Evolutionary conservation across 2,113 vertebrate genomes (phyloP).

Genomic region (Brachyhypopomus occidentalis): DNA sequence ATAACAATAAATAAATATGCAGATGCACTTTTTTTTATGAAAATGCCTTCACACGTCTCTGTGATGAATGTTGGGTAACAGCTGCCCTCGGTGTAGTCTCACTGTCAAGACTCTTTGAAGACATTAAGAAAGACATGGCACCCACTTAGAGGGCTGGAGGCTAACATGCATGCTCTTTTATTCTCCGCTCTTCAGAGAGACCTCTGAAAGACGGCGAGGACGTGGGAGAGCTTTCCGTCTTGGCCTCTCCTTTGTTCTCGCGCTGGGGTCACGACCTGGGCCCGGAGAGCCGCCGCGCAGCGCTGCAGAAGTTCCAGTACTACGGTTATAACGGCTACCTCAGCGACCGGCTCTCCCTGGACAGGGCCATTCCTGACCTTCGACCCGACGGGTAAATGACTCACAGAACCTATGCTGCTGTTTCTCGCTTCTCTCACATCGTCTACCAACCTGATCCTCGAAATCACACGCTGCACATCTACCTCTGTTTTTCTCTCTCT

Average conservation of each 20-base stretch:
- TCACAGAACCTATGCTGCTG: not conserved
- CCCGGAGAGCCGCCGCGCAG: conserved; percentile 83
- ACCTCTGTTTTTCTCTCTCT: not conserved
- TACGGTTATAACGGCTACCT: conserved; percentile 98
- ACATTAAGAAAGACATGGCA: not conserved
- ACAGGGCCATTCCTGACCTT: conserved; percentile 88
- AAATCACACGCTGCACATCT: not conserved
- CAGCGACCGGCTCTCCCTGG: conserved; percentile 90
- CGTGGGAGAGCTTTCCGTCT: conserved; percentile 79
- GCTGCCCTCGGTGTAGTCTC: not conserved
- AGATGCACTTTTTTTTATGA: not conserved
- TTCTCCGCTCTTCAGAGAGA: conserved; percentile 72
- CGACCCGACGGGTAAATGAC: conserved; percentile 86
- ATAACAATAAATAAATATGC: not conserved
- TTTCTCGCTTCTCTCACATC: not conserved
- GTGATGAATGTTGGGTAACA: not conserved
- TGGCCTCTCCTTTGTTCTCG: conserved; percentile 90
- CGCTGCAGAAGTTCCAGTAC: conserved; percentile 95
- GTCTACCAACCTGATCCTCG: not conserved
- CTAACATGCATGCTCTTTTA: not conserved
- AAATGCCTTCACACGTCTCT: not conserved
- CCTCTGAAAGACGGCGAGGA: conserved; percentile 82
- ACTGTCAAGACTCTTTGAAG: not conserved
- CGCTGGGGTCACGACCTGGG: conserved; percentile 95
- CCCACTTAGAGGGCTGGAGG: not conserved